phyloP scores from a whole-genome alignment of 2,113 vertebrate genomes.

The Cephalopterus ornatus region DNA sequence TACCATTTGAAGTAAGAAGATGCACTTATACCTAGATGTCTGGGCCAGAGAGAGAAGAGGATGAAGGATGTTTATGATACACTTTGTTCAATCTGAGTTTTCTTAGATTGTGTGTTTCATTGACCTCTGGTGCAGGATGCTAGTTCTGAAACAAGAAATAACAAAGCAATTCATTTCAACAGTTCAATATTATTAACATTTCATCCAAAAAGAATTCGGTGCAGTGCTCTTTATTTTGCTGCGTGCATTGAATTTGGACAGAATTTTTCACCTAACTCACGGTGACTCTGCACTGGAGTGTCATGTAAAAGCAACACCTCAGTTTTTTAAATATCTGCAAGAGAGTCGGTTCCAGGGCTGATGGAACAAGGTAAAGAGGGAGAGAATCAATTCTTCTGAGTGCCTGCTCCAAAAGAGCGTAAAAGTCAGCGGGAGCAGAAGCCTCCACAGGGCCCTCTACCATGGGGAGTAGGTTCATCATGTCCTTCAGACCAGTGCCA shows the following conservation, averaged over 20 bases:
- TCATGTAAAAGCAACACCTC: neutral
- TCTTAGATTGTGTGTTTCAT: neutral
- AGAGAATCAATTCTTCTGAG: neutral
- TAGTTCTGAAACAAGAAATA: neutral
- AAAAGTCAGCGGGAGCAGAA: neutral
- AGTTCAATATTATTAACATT: neutral
- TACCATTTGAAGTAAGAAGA: neutral
- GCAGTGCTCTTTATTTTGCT: neutral
- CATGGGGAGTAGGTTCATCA: neutral
- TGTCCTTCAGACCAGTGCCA: neutral
- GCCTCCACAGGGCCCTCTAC: neutral
- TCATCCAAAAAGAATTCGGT: neutral
- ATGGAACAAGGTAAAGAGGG: neutral
- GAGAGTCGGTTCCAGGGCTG: neutral
- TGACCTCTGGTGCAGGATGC: neutral
- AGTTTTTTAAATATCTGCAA: neutral
- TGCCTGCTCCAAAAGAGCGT: neutral
- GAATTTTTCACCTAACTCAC: neutral
- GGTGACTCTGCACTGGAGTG: neutral
- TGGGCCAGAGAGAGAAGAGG: neutral
- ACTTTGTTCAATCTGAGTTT: neutral
- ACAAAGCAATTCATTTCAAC: neutral
- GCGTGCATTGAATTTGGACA: neutral
- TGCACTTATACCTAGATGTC: neutral
- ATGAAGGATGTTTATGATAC: neutral